These are phyloP conservation scores for Drosophila nigromelanica DNA, from an alignment of 1,140 invertebrate species.

Conservation along the genomic window DNA sequence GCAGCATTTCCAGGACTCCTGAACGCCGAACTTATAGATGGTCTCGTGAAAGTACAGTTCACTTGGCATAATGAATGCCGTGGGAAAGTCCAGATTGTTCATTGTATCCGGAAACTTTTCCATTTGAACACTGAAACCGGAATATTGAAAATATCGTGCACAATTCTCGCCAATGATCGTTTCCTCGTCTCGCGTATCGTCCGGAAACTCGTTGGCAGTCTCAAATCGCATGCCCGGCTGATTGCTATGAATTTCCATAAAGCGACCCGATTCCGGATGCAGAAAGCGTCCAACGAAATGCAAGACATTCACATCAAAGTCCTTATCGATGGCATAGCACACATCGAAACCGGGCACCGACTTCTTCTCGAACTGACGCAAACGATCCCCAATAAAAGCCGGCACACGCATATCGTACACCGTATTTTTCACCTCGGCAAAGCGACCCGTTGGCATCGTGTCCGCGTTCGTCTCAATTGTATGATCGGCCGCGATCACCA, in stretches of 20 bases:
- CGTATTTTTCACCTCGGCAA: constrained; percentile 87
- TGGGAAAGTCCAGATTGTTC: constrained; percentile 86
- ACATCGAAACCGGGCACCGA: constrained; percentile 88
- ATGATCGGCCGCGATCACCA: constrained; percentile 89
- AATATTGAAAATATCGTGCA: constrained; percentile 89
- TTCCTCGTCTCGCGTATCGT: constrained; percentile 69
- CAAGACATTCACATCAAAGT: constrained; percentile 43
- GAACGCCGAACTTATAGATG: constrained; percentile 85
- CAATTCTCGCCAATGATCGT: constrained; percentile 89
- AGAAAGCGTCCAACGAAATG: constrained; percentile 55
- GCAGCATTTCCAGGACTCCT: constrained; percentile 83
- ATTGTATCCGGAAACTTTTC: constrained; percentile 96
- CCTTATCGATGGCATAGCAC: constrained; percentile 87
- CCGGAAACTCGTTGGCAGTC: constrained; percentile 90
- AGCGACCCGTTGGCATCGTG: constrained; percentile 91
- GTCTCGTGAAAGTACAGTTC: constrained; percentile 88
- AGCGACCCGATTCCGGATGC: constrained; percentile 86
- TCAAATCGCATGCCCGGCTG: constrained; percentile 96
- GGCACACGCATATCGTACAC: constrained; percentile 88
- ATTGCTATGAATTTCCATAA: constrained; percentile 90
- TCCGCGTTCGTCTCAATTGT: constrained; percentile 89
- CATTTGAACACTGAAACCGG: constrained; percentile 94
- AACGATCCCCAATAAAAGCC: constrained; percentile 84
- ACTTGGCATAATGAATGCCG: constrained; percentile 87
- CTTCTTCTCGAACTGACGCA: constrained; percentile 78